phyloP scores from a whole-genome alignment of 2,113 vertebrate genomes.

The Notechis scutatus region DNA sequence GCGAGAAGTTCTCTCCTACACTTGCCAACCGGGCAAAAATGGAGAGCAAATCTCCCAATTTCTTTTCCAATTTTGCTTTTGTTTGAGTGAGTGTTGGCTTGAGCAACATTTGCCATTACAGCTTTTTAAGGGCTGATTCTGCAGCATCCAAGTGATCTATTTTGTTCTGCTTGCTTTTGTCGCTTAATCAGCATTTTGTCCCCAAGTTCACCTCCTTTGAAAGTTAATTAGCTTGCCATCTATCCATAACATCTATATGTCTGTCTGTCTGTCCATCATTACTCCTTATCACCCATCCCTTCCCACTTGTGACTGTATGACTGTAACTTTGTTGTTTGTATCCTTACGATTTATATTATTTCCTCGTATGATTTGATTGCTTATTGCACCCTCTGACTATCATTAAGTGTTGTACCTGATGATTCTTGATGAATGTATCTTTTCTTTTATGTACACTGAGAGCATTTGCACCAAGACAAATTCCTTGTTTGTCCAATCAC shows the following conservation, averaged over 20 bases:
- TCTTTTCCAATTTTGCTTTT: neutral
- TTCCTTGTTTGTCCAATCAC: no score
- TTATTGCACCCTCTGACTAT: no score
- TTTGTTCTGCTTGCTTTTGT: neutral
- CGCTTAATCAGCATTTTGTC: neutral
- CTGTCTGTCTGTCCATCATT: neutral
- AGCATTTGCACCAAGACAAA: no score
- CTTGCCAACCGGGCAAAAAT: neutral
- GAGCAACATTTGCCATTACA: neutral
- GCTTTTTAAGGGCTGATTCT: neutral
- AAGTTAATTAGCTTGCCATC: neutral
- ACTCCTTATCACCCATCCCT: no score
- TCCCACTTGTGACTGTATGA: no score
- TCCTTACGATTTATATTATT: no score
- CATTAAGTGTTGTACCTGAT: no score
- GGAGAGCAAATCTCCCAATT: neutral
- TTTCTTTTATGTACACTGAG: no score
- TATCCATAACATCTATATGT: neutral
- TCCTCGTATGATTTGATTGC: no score
- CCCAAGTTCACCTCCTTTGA: neutral
- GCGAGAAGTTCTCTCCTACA: neutral
- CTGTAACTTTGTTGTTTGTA: no score
- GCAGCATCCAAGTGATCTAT: neutral
- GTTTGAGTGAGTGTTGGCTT: neutral
- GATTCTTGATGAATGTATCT: no score